Percentiles rank a stretch among this genome's conserved stretches.
Conservation (phyloP, 2,113 vertebrate species). For the Brachyistius frenatus region DNA sequence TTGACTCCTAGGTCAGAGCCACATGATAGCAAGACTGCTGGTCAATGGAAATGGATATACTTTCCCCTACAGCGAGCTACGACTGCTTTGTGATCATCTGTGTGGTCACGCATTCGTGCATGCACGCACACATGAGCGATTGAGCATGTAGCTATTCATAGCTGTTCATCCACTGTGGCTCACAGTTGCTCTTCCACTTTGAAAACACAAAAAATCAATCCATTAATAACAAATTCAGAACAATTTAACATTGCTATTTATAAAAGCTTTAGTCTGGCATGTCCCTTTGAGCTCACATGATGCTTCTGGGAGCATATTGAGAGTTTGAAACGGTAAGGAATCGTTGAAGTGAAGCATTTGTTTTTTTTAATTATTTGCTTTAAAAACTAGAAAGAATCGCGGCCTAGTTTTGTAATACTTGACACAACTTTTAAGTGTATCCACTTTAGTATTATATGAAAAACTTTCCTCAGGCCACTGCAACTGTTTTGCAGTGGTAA, state of each 20-base stretch:
- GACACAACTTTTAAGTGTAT: constrained; percentile 30
- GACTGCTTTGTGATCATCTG: constrained; percentile 63
- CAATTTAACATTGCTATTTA: constrained; percentile 24
- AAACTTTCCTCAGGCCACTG: constrained; percentile 23
- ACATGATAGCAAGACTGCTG: constrained; percentile 73
- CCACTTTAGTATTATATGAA: constrained; percentile 29
- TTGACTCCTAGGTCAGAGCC: constrained; percentile 71
- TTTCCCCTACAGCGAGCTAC: constrained; percentile 64
- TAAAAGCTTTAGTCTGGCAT: constrained; percentile 22
- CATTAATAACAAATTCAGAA: constrained; percentile 43
- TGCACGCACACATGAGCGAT: constrained; percentile 17
- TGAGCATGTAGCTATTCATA: constrained; percentile 51
- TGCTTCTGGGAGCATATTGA: constrained; percentile 19
- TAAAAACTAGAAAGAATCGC: constrained; percentile 3
- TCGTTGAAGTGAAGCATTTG: constrained; percentile 17
- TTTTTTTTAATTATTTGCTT: constrained; percentile 36
- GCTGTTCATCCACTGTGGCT: constrained; percentile 36
- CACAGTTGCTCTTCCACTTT: constrained; percentile 20
- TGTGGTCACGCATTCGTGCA: constrained; percentile 41
- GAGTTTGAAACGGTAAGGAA: constrained; percentile 32
- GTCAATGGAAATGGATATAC: constrained; percentile 77
- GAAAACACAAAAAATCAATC: constrained; percentile 41
- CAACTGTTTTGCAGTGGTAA: constrained; percentile 15
- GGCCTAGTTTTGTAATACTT: constrained; percentile 39
- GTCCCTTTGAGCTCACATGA: constrained; percentile 30